A percentile compares a stretch with the other conserved stretches of the same genome.
Evolutionary conservation across 2,888 invertebrate species (phyloP).

Genomic region (Epicampocera succincta): DNA sequence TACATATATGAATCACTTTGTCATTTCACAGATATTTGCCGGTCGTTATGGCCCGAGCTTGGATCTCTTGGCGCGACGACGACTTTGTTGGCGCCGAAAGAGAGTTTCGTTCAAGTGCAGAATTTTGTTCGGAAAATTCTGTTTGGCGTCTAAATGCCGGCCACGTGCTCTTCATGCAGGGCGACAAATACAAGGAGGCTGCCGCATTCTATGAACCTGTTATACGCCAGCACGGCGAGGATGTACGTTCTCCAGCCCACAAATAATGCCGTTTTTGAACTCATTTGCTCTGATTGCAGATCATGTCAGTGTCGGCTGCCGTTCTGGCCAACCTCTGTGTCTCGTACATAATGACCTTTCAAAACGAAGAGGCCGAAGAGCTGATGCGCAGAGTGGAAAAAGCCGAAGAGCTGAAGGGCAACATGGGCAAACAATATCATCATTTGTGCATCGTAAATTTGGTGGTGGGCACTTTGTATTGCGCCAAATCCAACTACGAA

Average conservation of each 20-base stretch:
- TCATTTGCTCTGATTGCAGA: conserved; percentile 82
- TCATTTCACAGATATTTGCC: conserved; percentile 89
- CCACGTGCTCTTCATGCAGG: conserved; percentile 99
- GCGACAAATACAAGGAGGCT: conserved; percentile 98
- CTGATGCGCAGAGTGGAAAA: conserved; percentile 99
- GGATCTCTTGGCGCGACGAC: conserved; percentile 98
- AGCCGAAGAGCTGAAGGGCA: conserved; percentile 96
- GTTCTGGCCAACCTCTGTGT: conserved; percentile 99
- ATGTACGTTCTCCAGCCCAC: conserved; percentile 82
- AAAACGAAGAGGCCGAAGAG: conserved; percentile 99
- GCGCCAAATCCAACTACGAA: conserved; percentile 99
- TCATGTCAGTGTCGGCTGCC: conserved; percentile 97
- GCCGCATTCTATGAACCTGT: conserved; percentile 99
- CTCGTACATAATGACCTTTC: conserved; percentile 99
- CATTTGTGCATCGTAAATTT: conserved; percentile 99
- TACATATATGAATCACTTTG: too few species aligned
- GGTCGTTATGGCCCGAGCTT: conserved; percentile 99
- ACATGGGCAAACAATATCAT: conserved; percentile 93
- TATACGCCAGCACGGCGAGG: conserved; percentile 96
- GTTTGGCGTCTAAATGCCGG: conserved; percentile 99
- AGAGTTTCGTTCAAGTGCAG: conserved; percentile 97
- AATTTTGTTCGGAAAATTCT: conserved; percentile 98
- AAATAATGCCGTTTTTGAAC: too few species aligned
- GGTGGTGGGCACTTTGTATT: conserved; percentile 98
- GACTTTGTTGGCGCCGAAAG: conserved; percentile 98